Percentiles rank a stretch among this genome's conserved stretches.
Conservation (phyloP, 2,113 vertebrate species). For the rat (Rattus norvegicus) region GRCr8 NC_086033.1:12785001-12785500, state of each 20-base stretch:
- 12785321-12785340: background rate
- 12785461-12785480: background rate
- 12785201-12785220: background rate
- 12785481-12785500: background rate
- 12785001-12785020: background rate
- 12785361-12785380: background rate
- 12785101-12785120: background rate
- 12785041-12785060: background rate
- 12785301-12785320: rapidly evolving
- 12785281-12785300: background rate
- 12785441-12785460: background rate
- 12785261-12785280: background rate
- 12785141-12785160: background rate
- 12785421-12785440: background rate
- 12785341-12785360: background rate
- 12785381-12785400: background rate
- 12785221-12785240: background rate
- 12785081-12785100: background rate
- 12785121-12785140: background rate
- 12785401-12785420: background rate
- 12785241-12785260: background rate
- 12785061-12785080: background rate
- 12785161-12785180: background rate
- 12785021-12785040: background rate
- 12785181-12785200: no score